Evolutionary conservation across 2,888 invertebrate species (phyloP).

Genomic region (Idaea dimidiata): DNA sequence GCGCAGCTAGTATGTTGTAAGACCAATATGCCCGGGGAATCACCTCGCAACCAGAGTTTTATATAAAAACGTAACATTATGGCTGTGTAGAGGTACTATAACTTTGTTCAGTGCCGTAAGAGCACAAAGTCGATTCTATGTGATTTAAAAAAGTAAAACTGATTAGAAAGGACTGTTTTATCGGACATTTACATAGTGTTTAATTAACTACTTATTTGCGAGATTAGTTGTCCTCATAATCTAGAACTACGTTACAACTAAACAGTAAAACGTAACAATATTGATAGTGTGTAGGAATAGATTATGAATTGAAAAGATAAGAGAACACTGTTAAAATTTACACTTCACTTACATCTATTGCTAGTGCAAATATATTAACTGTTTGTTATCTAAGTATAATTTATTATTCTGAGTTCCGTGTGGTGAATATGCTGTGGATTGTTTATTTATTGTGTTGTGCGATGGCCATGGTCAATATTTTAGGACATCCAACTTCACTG

Average conservation of each 20-base stretch:
- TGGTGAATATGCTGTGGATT: background rate
- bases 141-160: background rate
- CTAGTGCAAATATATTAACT: background rate
- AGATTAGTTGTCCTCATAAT: background rate
- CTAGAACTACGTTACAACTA: background rate
- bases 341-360: background rate
- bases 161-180: background rate
- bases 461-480: background rate
- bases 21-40: constrained; percentile 12
- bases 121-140: background rate
- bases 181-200: background rate
- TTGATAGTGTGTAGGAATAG: background rate
- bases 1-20: constrained; percentile 12
- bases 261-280: background rate
- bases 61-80: constrained; percentile 1
- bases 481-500: background rate
- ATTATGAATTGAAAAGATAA: background rate
- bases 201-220: background rate
- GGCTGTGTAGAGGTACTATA: too few species aligned
- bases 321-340: background rate
- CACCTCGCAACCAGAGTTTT: background rate
- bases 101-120: background rate
- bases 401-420: background rate
- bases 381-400: background rate
- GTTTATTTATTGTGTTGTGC: background rate